Percentiles rank a stretch among this genome's conserved stretches.
Evolutionary conservation across 2,797 vertebrate species (phyloP).

Genomic region (Coregonus ussuriensis): DNA sequence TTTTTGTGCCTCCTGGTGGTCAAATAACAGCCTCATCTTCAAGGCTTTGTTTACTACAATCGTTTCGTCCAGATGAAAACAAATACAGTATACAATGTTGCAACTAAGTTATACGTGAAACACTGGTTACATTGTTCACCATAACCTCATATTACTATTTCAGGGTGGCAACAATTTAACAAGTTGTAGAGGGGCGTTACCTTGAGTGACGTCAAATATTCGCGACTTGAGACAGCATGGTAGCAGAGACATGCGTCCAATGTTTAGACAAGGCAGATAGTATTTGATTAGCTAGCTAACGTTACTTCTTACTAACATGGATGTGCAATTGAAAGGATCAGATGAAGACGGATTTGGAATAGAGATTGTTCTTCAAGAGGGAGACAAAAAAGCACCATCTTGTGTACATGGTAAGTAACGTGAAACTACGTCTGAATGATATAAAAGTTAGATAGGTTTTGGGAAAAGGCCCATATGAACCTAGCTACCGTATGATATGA

Average conservation of each 20-base stretch:
- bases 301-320: slow-evolving; percentile 22
- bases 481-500: neutral
- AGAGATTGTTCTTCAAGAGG: slow-evolving; percentile 63
- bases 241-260: slow-evolving; percentile 1
- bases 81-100: neutral
- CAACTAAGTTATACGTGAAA: neutral
- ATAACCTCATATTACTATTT: neutral
- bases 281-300: neutral
- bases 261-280: slow-evolving; percentile 4
- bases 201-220: slow-evolving; percentile 35
- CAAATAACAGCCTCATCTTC: neutral
- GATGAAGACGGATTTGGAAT: slow-evolving; percentile 55
- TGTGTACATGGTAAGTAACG: slow-evolving; percentile 73
- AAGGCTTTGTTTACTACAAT: neutral
- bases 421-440: neutral
- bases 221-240: slow-evolving; percentile 41
- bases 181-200: neutral
- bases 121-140: neutral
- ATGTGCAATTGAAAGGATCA: slow-evolving; percentile 14
- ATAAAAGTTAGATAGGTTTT: neutral
- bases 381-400: slow-evolving; percentile 51
- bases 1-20: neutral
- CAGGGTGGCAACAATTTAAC: neutral
- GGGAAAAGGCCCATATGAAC: neutral
- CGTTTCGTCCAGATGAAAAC: neutral